Base-by-base conservation (phyloP, 2,797 vertebrate genomes). In the Lithobates sylvaticus region DNA sequence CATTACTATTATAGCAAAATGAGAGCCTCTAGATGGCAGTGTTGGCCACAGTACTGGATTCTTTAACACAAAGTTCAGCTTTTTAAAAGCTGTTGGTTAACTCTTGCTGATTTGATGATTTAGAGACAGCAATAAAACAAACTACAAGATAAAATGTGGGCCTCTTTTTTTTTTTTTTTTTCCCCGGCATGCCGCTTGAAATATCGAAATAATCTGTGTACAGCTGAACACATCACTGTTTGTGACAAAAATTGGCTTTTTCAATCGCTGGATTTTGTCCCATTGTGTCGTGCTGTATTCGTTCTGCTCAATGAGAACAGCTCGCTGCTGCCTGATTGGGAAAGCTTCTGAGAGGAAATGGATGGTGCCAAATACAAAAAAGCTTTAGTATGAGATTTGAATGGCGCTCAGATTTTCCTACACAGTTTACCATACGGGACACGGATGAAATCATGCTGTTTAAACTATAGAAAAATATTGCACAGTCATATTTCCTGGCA, bases 1-100 rank as follows among this genome's bases (percentile, higher is more conserved):
- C 54, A 7, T 9, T 5, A 23, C 21, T 1, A 21, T 61, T 61
- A 5, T 18, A 61, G 16, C 64, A 64, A 39, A 58, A 27, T 6
- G 47, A 29, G 12, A 10, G 5, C 69, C 86, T 79, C 76, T 84
- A 87, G 86, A 83, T 87, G 86, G 81, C 86, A 87, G 44, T 80
- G 82, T 78, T 84, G 76, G 34, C 86, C 44, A 74, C 36, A 44
- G 39, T 34, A 79, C 70, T 10, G 29, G 73, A 67, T 71, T 8
- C 21, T 64, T 78, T 47, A 70, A 54, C 47, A 34, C 26, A 78
- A 67, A 23, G 27, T 78, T 21, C 72, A 70, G 32, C 23, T 42
- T 29, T 75, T 50, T 68, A 34, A 78, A 78, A 71, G 6, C 47
- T 82, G 44, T 82, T 34, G 47, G 75, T 86, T 71, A 86, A 77